phyloP scores from a whole-genome alignment of 2,797 vertebrate genomes.

The Gorsachius magnificus region DNA sequence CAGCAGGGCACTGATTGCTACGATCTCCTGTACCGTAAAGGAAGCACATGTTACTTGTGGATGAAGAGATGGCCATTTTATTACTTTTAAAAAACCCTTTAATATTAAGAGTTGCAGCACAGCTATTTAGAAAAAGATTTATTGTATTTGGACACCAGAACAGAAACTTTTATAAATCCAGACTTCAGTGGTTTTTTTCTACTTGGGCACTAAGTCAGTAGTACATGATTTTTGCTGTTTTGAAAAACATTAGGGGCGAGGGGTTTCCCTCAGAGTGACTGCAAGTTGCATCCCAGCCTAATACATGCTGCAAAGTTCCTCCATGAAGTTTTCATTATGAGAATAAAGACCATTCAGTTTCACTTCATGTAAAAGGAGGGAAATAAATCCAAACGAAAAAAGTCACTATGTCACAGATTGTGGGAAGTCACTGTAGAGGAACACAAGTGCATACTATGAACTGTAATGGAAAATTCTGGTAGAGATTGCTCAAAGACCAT shows the following conservation, averaged over 20 bases:
- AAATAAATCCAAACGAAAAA: not conserved
- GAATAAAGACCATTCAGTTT: not conserved
- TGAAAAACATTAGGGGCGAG: not conserved
- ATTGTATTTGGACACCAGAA: not conserved
- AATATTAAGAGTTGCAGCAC: not conserved
- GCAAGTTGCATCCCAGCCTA: not conserved
- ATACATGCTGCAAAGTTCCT: not conserved
- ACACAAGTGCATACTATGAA: not conserved
- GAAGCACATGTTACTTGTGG: not conserved
- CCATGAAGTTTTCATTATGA: not conserved
- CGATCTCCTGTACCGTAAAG: constrained; percentile 82
- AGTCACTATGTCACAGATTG: not conserved
- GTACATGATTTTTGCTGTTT: not conserved
- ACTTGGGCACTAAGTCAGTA: not conserved
- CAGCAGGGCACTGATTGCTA: constrained; percentile 92
- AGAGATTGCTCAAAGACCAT: not conserved
- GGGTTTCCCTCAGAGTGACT: not conserved
- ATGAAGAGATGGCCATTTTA: not conserved
- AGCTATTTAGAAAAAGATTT: not conserved
- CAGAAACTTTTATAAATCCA: not conserved
- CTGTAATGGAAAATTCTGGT: not conserved
- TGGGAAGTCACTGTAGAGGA: not conserved
- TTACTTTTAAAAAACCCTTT: not conserved
- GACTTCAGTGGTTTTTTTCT: no score
- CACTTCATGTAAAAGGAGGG: not conserved